Percentiles rank a stretch among this genome's conserved stretches.
Conservation (phyloP, 2,888 invertebrate genomes). For the Xanthorhoe designata region DNA sequence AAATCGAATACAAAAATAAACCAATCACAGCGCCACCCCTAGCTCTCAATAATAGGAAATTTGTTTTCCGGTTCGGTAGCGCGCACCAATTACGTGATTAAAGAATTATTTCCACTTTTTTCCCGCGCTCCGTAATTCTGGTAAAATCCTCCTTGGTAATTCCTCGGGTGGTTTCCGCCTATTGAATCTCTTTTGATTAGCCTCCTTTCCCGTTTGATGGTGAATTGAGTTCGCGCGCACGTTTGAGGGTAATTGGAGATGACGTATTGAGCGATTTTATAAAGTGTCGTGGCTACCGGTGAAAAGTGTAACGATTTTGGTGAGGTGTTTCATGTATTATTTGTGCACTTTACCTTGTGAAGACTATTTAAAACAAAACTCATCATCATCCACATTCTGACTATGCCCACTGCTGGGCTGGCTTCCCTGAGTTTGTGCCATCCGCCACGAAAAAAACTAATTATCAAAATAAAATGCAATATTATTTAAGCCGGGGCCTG, state of each 20-base stretch:
- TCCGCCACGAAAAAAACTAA: no score
- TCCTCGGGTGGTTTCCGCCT: constrained; percentile 78
- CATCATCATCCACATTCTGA: no score
- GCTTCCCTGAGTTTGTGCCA: no score
- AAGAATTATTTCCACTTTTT: constrained; percentile 85
- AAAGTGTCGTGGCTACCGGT: constrained; percentile 55
- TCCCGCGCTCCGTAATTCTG: constrained; percentile 48
- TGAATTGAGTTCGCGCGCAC: constrained; percentile 74
- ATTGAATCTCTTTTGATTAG: constrained; percentile 84
- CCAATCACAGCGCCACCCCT: constrained; percentile 58
- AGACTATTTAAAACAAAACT: no score
- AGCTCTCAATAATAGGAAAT: constrained; percentile 80
- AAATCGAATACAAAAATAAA: not conserved
- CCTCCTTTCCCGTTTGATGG: constrained; percentile 80
- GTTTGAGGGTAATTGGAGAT: constrained; percentile 61
- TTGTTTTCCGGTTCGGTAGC: constrained; percentile 86
- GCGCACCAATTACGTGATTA: constrained; percentile 83
- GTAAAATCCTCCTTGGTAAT: constrained; percentile 34
- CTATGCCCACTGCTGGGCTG: no score
- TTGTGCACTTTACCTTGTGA: not conserved
- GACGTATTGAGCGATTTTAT: constrained; percentile 69
- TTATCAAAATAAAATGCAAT: no score
- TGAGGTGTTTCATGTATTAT: not conserved
- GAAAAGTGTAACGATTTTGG: constrained; percentile 14
- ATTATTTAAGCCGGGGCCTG: no score